Evolutionary conservation across 1,140 invertebrate species (phyloP), one percentile per base, ranked within the genome.

Genomic region (Laupala kohalensis): DNA sequence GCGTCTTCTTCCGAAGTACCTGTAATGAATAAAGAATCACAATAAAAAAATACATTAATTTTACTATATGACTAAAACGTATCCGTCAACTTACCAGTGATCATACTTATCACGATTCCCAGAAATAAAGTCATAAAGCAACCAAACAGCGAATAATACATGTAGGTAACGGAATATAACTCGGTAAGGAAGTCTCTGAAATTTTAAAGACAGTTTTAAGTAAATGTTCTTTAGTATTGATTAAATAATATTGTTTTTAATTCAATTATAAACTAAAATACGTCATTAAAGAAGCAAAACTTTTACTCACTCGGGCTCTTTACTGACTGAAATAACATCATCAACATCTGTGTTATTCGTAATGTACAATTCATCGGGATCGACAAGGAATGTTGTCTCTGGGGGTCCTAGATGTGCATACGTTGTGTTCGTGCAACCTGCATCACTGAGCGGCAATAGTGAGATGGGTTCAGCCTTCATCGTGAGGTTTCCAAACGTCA

Each of bases 101-200:
- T 74, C 37, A 85, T 83, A 77, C 89, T 90, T 25, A 90, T 83
- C 6, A 89, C 37, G 19, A 53, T 13, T 53, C 9, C 19, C 37
- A 53, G 1, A 4, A 53, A 53, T 53, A 53, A 53, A 53, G 19
- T 9, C 37, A 1, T 2, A 13, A 53, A 53, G 9, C 37, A 89
- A 2, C 89, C 89, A 62, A 90, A 53, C 37, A 53, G 37, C 9
- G 19, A 53, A 53, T 53, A 53, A 53, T 19, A 53, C 1, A 4
- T 4, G 76, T 90, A 91, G 5, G 88, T 89, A 53, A 90, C 85
- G 6, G 85, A 84, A 75, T 89, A 90, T 9, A 90, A 77, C 19
- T 81, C 80, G 24, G 86, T 81, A 9, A 90, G 67, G 23, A 83
- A 78, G 74, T 85, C 83, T 26, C 86, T 87, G 77, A 23, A 82